Evolutionary conservation across 2,113 vertebrate genomes (phyloP), one percentile per base, ranked within the genome.

Genomic region (Ptilonorhynchus violaceus): DNA sequence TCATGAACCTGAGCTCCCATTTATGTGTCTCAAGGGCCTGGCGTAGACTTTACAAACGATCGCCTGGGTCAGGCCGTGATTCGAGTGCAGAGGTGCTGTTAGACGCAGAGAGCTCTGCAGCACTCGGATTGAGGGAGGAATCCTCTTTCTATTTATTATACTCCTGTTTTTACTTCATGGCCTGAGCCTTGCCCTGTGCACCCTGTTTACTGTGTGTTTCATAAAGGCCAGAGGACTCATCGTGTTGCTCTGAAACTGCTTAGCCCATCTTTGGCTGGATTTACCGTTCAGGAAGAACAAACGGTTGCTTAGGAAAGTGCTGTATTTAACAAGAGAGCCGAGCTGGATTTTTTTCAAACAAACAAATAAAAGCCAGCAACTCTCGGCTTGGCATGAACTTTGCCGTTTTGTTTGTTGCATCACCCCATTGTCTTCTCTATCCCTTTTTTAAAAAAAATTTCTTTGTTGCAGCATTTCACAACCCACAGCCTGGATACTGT

Each of bases 201-300:
- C 75, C 39, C 75, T 66, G n/a, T 90, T 92, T 84, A 92, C 86
- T 85, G 86, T 21, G 78, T 83, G 88, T 91, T 96, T 96, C 79
- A 92, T 81, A 81, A 86, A 95, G 83, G 83, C 93, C 90, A 67
- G 72, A 96, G 92, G 95, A 93, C 84, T 91, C 56, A 25, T 95
- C 93, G 92, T 78, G 44, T 63, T 78, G 69, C 77, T 89, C 93
- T 88, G 47, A 80, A 92, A 93, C 39, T 24, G 73, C 91, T 87
- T 49, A 75, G 60, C 70, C 88, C 69, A 35, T 70, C 83, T 86
- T 75, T 85, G 91, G 73, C 80, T 44, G 72, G 85, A 85, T 82
- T 92, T 89, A 74, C 41, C 42, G 70, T 20, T 27, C 73, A 88
- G 84, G 95, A 93, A 85, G 75, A 90, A 85, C 82, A 80, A 85